Evolutionary conservation across 1,140 invertebrate species (phyloP), one percentile per base, ranked within the genome.

Genomic region (Aphidius gifuensis): DNA sequence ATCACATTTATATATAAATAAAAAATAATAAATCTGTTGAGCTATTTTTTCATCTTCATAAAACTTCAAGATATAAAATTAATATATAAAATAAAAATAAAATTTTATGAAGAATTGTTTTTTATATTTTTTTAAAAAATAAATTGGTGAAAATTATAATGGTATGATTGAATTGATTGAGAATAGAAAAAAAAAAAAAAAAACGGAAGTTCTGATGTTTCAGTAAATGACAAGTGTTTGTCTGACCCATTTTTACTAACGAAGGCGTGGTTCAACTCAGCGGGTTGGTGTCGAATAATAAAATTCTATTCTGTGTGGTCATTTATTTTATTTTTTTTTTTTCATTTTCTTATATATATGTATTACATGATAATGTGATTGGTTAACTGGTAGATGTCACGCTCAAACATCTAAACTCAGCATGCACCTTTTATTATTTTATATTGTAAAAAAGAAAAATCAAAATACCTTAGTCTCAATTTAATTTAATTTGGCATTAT

Each of bases 241-340:
- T 48, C 23, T 60, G 64, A 66, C 64, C 64, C 51, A 66, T 60
- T 62, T 66, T 57, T 51, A 49, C 11, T 54, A 60, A 63, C 61
- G 46, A 66, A 50, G 64, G 64, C 54, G 64, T 60, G 64, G 64
- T 60, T 51, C 32, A 38, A 23, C 32, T 7, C 23, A 32, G 23
- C 40, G 53, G 53, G 53, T 39, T 21, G 9, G 6, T 7, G 16
- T 16, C 44, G 21, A 5, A 46, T 11, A 46, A 58, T 45, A 58
- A 58, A 46, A 46, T 42, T 46, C 47, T 45, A 58, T 58, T 58
- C 55, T 43, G 43, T 46, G 21, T 43, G 7, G 7, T 50, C 48
- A 50, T 50, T 50, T 50, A 32, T 32, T 3, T 21, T 40, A 55
- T n/a, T 55, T 16, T 16, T 16, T 0, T 16, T 16, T 16, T 51